Evolutionary conservation across 2,113 vertebrate genomes (phyloP).

Genomic region (Oryctolagus cuniculus): mOryCun1.1 NC_091435.1:70107501-70108000

Average conservation of each 20-base stretch:
- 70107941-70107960: too few species aligned
- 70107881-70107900: not conserved
- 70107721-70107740: constrained; percentile 32
- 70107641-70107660: not conserved
- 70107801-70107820: not conserved
- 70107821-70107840: constrained; percentile 40
- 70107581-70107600: not conserved
- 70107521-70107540: constrained; percentile 25
- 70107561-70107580: constrained; percentile 25
- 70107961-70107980: too few species aligned
- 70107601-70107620: not conserved
- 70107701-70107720: not conserved
- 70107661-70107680: not conserved
- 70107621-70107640: not conserved
- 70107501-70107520: constrained; percentile 20
- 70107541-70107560: not conserved
- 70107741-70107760: constrained; percentile 38
- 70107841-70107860: constrained; percentile 5
- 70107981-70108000: too few species aligned
- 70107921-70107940: constrained; percentile 7
- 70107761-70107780: constrained; percentile 1
- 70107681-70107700: not conserved
- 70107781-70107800: constrained; percentile 16
- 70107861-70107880: not conserved
- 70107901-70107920: not conserved